Base-by-base conservation (phyloP, 2,888 invertebrate species). In the Pycnomerus fuliginosus region DNA sequence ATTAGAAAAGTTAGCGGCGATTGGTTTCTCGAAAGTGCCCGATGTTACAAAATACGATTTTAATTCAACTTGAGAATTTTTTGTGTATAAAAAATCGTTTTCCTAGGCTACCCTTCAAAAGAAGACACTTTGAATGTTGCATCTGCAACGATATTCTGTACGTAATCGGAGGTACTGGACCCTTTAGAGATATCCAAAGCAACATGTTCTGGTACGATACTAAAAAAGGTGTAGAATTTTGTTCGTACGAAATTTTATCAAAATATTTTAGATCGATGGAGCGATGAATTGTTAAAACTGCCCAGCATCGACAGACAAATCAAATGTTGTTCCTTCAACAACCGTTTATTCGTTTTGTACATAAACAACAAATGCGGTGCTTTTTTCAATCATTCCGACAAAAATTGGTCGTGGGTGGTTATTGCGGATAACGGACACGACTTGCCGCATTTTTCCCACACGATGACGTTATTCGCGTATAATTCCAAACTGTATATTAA, bases 41-140 rank as follows among this genome's bases (percentile, higher is more conserved):
- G n/a, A n/a, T n/a, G n/a, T n/a, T n/a, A n/a, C n/a, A n/a, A n/a
- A n/a, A n/a, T n/a, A n/a, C n/a, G n/a, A n/a, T n/a, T n/a, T n/a
- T n/a, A n/a, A n/a, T n/a, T n/a, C n/a, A n/a, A n/a, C n/a, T n/a
- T n/a, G n/a, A n/a, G n/a, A n/a, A n/a, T n/a, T n/a, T n/a, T n/a
- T n/a, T n/a, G n/a, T n/a, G n/a, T n/a, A n/a, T n/a, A n/a, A n/a
- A n/a, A n/a, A n/a, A 23, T 23, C 10, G 3, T 2, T 31, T 17
- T 55, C 58, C 45, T 41, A 65, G 64, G 35, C 45, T 70, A 31
- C 65, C 68, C 7, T 52, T 53, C 28, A 56, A 53, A n/a, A 57
- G 71, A 33, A 56, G 72, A 25, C 70, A 72, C 59, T 72, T 72
- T 50, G 60, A 67, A 50, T 53, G 65, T 2, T 66, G 65, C 38